Evolutionary conservation across 1,140 invertebrate species (phyloP).

Genomic region (Brachionus koreanus): DNA sequence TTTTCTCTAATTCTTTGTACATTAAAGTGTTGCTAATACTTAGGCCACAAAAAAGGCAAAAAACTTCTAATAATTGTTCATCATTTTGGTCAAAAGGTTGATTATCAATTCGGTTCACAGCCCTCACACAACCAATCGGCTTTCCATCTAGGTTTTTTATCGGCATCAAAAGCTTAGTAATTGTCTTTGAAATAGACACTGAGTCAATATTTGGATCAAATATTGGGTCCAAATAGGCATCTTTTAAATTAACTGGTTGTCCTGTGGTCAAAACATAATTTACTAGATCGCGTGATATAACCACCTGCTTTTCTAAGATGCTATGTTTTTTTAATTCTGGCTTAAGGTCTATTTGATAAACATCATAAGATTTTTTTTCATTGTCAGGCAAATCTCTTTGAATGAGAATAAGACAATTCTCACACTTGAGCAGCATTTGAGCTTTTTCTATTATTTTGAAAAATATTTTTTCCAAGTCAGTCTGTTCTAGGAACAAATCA

Average conservation of each 20-base stretch:
- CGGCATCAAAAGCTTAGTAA: conserved; percentile 83
- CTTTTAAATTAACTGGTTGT: conserved; percentile 84
- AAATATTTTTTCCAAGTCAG: conserved; percentile 60
- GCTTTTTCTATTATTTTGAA: conserved; percentile 61
- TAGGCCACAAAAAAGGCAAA: conserved; percentile 91
- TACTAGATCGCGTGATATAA: conserved; percentile 68
- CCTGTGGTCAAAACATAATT: conserved; percentile 87
- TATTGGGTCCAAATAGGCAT: conserved; percentile 72
- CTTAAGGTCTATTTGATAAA: conserved; percentile 58
- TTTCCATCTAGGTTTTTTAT: conserved; percentile 85
- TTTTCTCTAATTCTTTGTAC: conserved; percentile 70
- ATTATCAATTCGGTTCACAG: background rate
- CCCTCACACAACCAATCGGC: background rate
- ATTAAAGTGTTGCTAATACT: conserved; percentile 95
- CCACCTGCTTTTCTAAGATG: background rate
- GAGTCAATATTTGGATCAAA: conserved; percentile 88
- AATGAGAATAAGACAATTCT: conserved; percentile 58
- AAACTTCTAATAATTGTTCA: conserved; percentile 62
- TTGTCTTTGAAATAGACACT: conserved; percentile 83
- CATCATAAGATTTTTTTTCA: conserved; percentile 56
- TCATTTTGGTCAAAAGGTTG: conserved; percentile 39
- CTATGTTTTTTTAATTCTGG: conserved; percentile 49
- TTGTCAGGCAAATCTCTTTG: conserved; percentile 47
- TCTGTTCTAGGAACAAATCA: conserved; percentile 62
- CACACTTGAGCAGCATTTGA: conserved; percentile 60